A percentile compares a stretch with the other conserved stretches of the same genome.
These are phyloP conservation scores for Otus sunia DNA, from an alignment of 2,113 vertebrate species.

Conservation along the genomic window DNA sequence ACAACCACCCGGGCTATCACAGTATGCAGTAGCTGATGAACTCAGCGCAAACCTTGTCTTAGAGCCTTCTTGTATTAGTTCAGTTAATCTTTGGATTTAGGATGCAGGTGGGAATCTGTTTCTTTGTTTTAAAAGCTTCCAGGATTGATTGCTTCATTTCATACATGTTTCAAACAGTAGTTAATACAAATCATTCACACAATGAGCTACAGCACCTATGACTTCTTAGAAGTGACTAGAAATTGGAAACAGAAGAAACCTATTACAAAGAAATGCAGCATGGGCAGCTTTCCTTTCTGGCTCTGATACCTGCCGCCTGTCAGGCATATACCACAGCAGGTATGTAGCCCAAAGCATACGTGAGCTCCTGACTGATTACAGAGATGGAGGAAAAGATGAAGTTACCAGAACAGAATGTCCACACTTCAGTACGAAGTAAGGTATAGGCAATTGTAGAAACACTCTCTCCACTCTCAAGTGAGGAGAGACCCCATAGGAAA, in stretches of 20 bases:
- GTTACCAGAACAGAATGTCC: not conserved
- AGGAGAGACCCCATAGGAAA: not conserved
- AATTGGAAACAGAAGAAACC: not conserved
- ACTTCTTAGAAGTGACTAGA: not conserved
- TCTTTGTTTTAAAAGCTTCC: not conserved
- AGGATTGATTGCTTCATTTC: not conserved
- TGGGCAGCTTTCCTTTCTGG: not conserved
- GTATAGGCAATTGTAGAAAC: not conserved
- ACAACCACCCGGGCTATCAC: not conserved
- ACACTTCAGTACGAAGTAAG: not conserved
- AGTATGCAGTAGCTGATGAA: not conserved
- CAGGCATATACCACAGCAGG: fast-evolving
- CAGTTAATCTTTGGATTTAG: not conserved
- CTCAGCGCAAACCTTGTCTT: not conserved
- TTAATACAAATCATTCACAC: not conserved
- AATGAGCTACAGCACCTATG: not conserved
- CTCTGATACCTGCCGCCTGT: not conserved
- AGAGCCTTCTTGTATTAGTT: not conserved
- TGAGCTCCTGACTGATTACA: not conserved
- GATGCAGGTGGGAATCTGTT: not conserved
- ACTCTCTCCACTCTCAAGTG: not conserved
- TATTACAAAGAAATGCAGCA: not conserved
- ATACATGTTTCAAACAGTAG: not conserved
- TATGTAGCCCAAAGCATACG: not conserved
- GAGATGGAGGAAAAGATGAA: not conserved